phyloP scores from a whole-genome alignment of 2,113 vertebrate genomes.

The Sisor rabdophorus region DNA sequence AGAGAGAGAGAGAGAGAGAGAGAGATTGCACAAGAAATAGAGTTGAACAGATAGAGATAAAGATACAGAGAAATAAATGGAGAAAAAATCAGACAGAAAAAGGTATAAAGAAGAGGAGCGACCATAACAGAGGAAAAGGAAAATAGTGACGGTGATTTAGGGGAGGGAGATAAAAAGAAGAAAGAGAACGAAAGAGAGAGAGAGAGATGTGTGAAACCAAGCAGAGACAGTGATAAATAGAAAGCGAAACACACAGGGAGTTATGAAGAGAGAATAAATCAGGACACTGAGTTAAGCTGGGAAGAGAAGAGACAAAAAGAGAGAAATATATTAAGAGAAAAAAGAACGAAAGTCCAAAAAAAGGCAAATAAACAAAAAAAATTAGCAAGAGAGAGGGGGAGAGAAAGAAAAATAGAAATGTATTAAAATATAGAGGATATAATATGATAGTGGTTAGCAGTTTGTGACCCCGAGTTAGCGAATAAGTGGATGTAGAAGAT shows the following conservation, averaged over 20 bases:
- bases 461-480: too few relatives aligned
- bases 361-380: neutral
- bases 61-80: too few relatives aligned
- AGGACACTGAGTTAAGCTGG: constrained; percentile 10
- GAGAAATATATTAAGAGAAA: constrained; percentile 20
- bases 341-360: neutral
- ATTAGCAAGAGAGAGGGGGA: neutral
- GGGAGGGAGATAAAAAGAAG: neutral
- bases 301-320: constrained; percentile 42
- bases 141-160: constrained; percentile 37
- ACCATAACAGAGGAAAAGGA: constrained; percentile 45
- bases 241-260: constrained; percentile 35
- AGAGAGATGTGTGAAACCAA: neutral
- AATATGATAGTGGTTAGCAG: neutral
- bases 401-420: constrained; percentile 12
- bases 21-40: constrained; percentile 5
- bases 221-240: constrained; percentile 46
- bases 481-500: too few relatives aligned
- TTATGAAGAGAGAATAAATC: neutral
- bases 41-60: neutral
- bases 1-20: neutral
- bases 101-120: neutral
- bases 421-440: neutral
- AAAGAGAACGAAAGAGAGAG: constrained; percentile 34
- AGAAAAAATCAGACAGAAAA: constrained; percentile 22